Evolutionary conservation across 2,888 invertebrate species (phyloP).

Genomic region (Halictus quadricinctus): DNA sequence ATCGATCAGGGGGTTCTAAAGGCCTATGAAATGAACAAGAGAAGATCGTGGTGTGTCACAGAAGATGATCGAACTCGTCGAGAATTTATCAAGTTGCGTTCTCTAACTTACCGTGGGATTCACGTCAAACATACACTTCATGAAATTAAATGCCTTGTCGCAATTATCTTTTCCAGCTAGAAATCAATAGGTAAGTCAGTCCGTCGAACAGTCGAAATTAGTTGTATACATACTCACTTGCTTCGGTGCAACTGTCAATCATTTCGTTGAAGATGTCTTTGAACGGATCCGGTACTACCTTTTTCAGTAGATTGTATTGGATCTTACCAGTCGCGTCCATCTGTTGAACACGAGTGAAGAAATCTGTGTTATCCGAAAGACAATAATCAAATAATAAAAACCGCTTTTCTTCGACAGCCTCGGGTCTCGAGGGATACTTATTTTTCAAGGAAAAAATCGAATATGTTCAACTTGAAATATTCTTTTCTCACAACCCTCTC

Average conservation of each 20-base stretch:
- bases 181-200: conserved; percentile 16
- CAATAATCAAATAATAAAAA: neutral
- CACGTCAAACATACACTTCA: conserved; percentile 73
- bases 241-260: conserved; percentile 61
- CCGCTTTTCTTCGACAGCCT: neutral
- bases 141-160: conserved; percentile 70
- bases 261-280: conserved; percentile 54
- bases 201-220: neutral
- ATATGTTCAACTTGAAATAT: neutral
- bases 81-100: neutral
- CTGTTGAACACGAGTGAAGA: neutral
- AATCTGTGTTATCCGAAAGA: neutral
- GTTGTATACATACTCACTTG: conserved; percentile 52
- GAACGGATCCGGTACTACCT: conserved; percentile 57
- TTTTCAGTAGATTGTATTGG: conserved; percentile 59
- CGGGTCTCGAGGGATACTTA: neutral
- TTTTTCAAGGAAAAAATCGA: neutral
- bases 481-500: neutral
- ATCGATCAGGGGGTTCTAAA: conserved; percentile 63
- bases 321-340: conserved; percentile 50
- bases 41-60: neutral
- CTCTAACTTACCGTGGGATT: conserved; percentile 72
- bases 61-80: neutral
- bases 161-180: conserved; percentile 74
- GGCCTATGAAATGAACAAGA: conserved; percentile 53